phyloP scores from a whole-genome alignment of 2,113 vertebrate genomes.

The Clupea harengus region DNA sequence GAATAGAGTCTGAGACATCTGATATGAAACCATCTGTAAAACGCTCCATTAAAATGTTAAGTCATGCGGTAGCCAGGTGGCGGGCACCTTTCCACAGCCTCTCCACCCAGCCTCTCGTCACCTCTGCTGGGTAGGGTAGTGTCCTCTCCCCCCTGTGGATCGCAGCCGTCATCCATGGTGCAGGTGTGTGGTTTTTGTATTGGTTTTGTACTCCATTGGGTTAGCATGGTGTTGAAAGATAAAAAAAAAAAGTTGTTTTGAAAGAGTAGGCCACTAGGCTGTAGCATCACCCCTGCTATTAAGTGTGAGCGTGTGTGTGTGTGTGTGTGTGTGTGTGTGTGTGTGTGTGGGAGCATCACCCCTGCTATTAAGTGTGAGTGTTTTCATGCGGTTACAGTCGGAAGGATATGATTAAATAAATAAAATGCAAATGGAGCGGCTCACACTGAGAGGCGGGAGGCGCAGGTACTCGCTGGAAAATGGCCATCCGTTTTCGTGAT shows the following conservation, averaged over 20 bases:
- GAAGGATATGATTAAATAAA: background rate
- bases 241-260: background rate
- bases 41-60: conserved; percentile 1
- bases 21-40: background rate
- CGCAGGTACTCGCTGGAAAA: background rate
- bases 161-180: too few relatives aligned
- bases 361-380: background rate
- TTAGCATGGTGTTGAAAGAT: too few relatives aligned
- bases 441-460: background rate
- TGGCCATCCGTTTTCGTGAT: background rate
- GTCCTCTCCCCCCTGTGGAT: background rate
- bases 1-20: background rate
- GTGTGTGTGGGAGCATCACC: background rate
- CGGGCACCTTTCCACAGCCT: background rate
- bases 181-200: background rate
- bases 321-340: too few relatives aligned
- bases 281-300: background rate
- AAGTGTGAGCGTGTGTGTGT: background rate
- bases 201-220: too few relatives aligned
- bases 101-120: background rate
- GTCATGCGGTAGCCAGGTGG: background rate
- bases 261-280: too few relatives aligned
- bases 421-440: background rate
- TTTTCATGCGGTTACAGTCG: background rate
- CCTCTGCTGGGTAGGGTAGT: too few relatives aligned